Evolutionary conservation across 1,140 invertebrate species (phyloP).

Genomic region (Oryctes rhinoceros): DNA sequence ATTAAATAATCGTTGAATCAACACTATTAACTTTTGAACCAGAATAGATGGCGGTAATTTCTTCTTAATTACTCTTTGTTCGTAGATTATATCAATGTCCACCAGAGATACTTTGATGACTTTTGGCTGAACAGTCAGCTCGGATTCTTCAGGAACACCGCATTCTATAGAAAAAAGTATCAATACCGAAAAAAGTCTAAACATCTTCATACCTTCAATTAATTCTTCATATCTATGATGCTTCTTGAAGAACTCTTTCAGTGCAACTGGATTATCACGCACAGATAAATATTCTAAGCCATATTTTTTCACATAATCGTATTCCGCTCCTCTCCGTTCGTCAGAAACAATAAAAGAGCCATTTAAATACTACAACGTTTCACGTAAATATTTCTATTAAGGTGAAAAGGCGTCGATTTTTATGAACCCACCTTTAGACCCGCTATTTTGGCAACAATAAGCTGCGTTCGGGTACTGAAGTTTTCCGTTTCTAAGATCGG

Average conservation of each 20-base stretch:
- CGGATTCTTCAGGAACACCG: slow-evolving; percentile 79
- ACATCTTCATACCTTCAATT: slow-evolving; percentile 62
- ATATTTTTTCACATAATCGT: slow-evolving; percentile 87
- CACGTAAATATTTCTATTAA: slow-evolving; percentile 21
- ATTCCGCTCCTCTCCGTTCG: slow-evolving; percentile 83
- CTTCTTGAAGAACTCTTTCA: slow-evolving; percentile 69
- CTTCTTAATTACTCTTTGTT: slow-evolving; percentile 69
- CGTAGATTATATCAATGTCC: slow-evolving; percentile 67
- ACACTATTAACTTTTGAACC: slow-evolving; percentile 80
- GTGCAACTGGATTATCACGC: slow-evolving; percentile 60
- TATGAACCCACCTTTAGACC: slow-evolving; percentile 64
- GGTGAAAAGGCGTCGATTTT: too few relatives aligned
- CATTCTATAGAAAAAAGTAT: slow-evolving; percentile 72
- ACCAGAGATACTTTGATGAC: slow-evolving; percentile 77
- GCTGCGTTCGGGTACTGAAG: slow-evolving; percentile 75
- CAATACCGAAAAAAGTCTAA: slow-evolving; percentile 30
- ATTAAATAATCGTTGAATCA: slow-evolving; percentile 76
- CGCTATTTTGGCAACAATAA: slow-evolving; percentile 78
- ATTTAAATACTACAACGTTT: slow-evolving; percentile 70
- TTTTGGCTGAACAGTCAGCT: slow-evolving; percentile 69
- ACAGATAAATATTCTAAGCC: slow-evolving; percentile 75
- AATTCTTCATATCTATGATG: slow-evolving; percentile 78
- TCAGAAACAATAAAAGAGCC: slow-evolving; percentile 71
- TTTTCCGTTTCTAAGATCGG: slow-evolving; percentile 74
- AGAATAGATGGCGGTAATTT: slow-evolving; percentile 80